These are phyloP conservation scores for Capreolus pygargus DNA, from an alignment of 2,113 vertebrate species.

Conservation along the genomic window DNA sequence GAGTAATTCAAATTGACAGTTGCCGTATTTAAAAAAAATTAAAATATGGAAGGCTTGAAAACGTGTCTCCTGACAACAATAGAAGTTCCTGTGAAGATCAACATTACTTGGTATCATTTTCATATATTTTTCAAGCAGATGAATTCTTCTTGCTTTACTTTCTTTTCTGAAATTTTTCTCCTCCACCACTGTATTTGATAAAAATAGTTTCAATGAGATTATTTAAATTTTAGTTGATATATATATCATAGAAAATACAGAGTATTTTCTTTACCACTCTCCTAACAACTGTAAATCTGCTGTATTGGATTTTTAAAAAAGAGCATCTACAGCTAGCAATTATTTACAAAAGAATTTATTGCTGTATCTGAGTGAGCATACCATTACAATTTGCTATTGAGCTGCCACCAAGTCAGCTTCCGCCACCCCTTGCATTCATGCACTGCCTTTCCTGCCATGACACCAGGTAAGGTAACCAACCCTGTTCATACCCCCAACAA, in stretches of 20 bases:
- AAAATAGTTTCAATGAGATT: background rate
- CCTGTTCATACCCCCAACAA: background rate
- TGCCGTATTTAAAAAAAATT: conserved; percentile 56
- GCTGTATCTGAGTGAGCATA: background rate
- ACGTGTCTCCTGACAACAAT: conserved; percentile 65
- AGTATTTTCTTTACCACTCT: background rate
- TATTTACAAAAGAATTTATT: background rate
- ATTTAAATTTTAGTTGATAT: background rate
- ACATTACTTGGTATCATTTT: conserved; percentile 55
- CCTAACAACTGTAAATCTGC: background rate
- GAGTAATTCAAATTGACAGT: conserved; percentile 73
- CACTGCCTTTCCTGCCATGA: background rate
- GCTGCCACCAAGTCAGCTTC: background rate
- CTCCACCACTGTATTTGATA: background rate
- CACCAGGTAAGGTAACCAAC: background rate
- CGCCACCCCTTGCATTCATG: background rate
- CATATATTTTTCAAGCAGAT: conserved; percentile 33
- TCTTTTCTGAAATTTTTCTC: background rate
- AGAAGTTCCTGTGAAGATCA: conserved; percentile 53
- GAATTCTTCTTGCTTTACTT: conserved; percentile 22
- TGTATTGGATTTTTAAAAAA: background rate
- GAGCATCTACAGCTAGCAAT: background rate
- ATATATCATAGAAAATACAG: background rate
- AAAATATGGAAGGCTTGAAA: conserved; percentile 60
- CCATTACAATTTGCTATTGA: background rate